These are phyloP conservation scores for Opisthocomus hoazin DNA, from an alignment of 2,113 vertebrate genomes.

Conservation along the genomic window DNA sequence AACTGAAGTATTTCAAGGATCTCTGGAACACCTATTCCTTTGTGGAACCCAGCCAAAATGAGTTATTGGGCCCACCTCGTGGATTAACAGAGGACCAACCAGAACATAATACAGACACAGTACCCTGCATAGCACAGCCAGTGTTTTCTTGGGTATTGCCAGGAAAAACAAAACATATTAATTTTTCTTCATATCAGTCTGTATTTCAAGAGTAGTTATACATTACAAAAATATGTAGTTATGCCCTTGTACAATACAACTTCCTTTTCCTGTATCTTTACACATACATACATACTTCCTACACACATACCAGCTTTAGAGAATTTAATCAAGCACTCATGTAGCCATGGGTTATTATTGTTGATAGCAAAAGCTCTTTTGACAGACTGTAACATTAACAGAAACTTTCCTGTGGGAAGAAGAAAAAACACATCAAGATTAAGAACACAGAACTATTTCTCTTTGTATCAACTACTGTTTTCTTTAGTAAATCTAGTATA, in stretches of 20 bases:
- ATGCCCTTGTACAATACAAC: not conserved
- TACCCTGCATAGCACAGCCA: not conserved
- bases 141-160: not conserved
- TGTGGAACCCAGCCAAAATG: not conserved
- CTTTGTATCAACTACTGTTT: not conserved
- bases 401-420: conserved; percentile 72
- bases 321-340: conserved; percentile 81
- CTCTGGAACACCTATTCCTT: not conserved
- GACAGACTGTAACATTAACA: conserved; percentile 80
- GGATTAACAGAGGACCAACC: not conserved
- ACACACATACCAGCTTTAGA: conserved; percentile 75
- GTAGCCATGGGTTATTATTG: conserved; percentile 76
- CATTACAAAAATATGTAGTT: not conserved
- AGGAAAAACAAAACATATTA: not conserved
- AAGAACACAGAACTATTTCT: not conserved
- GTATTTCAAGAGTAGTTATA: not conserved
- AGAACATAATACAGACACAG: not conserved
- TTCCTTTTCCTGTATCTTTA: not conserved
- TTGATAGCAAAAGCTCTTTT: conserved; percentile 80
- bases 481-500: not conserved
- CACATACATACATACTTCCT: not conserved
- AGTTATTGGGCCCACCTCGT: not conserved
- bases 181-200: not conserved
- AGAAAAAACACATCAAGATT: not conserved
- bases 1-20: not conserved